These are phyloP conservation scores for Dusona sp. DNA, from an alignment of 2,888 invertebrate species.

Conservation along the genomic window DNA sequence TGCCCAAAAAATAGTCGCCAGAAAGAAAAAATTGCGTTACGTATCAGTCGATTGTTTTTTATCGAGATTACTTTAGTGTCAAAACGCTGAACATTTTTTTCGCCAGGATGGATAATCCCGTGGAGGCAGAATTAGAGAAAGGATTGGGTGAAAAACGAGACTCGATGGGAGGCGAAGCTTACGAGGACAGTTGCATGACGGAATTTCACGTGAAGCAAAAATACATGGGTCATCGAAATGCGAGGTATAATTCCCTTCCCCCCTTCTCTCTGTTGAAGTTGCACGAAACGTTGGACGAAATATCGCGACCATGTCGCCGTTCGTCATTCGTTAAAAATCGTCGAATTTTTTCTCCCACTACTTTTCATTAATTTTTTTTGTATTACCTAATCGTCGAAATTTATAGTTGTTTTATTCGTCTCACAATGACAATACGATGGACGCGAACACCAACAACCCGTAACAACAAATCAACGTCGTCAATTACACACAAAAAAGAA, in stretches of 20 bases:
- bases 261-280: constrained; percentile 31
- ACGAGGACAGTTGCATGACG: constrained; percentile 78
- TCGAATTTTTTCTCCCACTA: background rate
- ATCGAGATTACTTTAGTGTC: background rate
- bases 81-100: background rate
- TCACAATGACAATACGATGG: constrained; percentile 27
- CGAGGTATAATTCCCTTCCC: constrained; percentile 85
- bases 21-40: background rate
- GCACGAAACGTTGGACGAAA: constrained; percentile 9
- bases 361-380: background rate
- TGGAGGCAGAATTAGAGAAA: constrained; percentile 82
- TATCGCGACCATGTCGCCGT: constrained; percentile 29
- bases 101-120: constrained; percentile 80
- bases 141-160: constrained; percentile 78
- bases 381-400: constrained; percentile 11
- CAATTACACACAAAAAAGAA: constrained; percentile 68
- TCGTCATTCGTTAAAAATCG: constrained; percentile 7
- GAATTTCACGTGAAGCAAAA: constrained; percentile 88
- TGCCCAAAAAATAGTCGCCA: background rate
- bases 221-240: constrained; percentile 92
- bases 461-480: constrained; percentile 53
- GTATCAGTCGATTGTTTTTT: background rate
- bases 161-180: constrained; percentile 75
- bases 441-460: constrained; percentile 37
- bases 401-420: constrained; percentile 36